Evolutionary conservation across 2,888 invertebrate genomes (phyloP), one percentile per base, ranked within the genome.

Genomic region (Teleiodes luculella): DNA sequence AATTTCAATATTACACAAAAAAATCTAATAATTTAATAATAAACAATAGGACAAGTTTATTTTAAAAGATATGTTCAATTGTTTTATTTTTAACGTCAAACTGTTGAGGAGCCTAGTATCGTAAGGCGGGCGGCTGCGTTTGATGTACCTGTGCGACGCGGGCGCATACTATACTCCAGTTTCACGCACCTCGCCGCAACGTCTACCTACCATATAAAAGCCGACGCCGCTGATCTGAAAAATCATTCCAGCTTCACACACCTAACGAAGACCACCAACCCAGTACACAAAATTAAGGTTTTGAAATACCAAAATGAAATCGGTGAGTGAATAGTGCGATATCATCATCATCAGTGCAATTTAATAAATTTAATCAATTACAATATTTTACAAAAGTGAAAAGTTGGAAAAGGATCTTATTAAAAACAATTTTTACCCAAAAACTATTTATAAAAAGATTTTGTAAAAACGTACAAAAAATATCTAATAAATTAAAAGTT

Each of bases 231-330:
- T 74, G 68, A 78, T 80, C 85, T 88, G 81, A 86, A 88, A 84
- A 86, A 86, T 86, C 88, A 89, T 88, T 87, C 88, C 83, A 70
- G 72, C 76, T 67, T 68, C 76, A 82, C 73, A 82, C 86, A 80
- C 82, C 81, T 72, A 77, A 61, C 77, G 84, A 77, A 76, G 76
- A 86, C 75, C 84, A 83, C 72, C 68, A 58, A 28, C 39, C 55
- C 59, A 50, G 6, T 64, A 67, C 61, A 63, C 63, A 61, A 66
- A 68, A 64, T 60, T 66, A 62, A 67, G 66, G 65, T 62, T 60
- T 61, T 64, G n/a, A 66, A 63, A 62, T 59, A 60, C 61, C 59
- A 82, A 76, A 66, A 89, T 89, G 89, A 86, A 81, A 78, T 80
- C 82, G 89, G 89, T 89, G 72, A 89, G 89, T 87, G 62, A 55